A percentile compares a stretch with the other conserved stretches of the same genome.
Evolutionary conservation across 2,797 vertebrate genomes (phyloP).

Genomic region (Spinus olivaceus): DNA sequence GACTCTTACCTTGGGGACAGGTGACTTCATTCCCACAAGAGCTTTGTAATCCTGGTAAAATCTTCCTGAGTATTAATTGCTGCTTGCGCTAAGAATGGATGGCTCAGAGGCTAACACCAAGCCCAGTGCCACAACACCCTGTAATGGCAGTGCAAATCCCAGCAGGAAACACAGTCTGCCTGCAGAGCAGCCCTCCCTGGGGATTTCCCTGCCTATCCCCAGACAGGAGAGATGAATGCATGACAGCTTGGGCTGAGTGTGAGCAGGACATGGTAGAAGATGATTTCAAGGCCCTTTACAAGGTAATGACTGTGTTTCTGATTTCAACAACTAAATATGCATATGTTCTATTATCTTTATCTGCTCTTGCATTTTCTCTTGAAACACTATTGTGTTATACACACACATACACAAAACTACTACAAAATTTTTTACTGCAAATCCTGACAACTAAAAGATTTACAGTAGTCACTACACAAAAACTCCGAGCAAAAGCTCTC

Average conservation of each 20-base stretch:
- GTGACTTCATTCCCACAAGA: slow-evolving; percentile 2
- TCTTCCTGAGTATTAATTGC: not conserved
- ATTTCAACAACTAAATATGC: not conserved
- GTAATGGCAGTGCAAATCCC: not conserved
- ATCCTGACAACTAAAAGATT: not conserved
- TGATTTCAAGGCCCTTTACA: not conserved
- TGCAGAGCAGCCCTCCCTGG: not conserved
- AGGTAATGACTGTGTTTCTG: not conserved
- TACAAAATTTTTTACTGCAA: not conserved
- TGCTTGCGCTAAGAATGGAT: not conserved
- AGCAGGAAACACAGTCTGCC: not conserved
- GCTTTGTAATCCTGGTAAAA: not conserved
- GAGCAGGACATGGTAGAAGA: not conserved
- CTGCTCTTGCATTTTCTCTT: not conserved
- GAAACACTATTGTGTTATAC: not conserved
- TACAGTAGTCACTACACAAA: not conserved
- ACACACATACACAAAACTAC: not conserved
- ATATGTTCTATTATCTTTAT: not conserved
- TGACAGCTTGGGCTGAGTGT: not conserved
- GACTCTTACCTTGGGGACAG: not conserved
- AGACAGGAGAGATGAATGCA: not conserved
- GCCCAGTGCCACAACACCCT: not conserved
- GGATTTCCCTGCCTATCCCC: not conserved
- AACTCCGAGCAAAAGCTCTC: not conserved
- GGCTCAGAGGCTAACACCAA: not conserved